These are phyloP conservation scores for Rhombomys opimus DNA, from an alignment of 2,113 vertebrate genomes.

Conservation along the genomic window DNA sequence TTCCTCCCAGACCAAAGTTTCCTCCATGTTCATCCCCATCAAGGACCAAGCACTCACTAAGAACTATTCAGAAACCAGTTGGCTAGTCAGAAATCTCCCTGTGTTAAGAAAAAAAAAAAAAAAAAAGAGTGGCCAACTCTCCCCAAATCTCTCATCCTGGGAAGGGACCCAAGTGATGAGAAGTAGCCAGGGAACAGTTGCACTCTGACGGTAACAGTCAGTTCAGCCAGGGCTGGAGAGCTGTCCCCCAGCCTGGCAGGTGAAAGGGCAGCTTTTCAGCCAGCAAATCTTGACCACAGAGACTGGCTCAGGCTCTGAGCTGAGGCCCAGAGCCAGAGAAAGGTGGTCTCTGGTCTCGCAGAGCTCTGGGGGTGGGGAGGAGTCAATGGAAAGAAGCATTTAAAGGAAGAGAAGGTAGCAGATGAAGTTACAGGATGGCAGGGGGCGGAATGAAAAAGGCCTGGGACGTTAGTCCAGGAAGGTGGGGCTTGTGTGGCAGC, in stretches of 20 bases:
- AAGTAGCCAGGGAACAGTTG: slow-evolving; percentile 36
- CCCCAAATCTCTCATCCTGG: slow-evolving; percentile 30
- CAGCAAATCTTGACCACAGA: not conserved
- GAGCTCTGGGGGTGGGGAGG: not conserved
- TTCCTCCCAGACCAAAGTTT: not conserved
- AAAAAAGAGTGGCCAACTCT: not conserved
- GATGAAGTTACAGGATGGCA: not conserved
- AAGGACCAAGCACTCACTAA: not conserved
- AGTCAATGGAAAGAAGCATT: not conserved
- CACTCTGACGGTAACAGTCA: not conserved
- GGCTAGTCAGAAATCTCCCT: slow-evolving; percentile 19
- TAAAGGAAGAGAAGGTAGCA: not conserved
- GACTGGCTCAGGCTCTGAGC: not conserved
- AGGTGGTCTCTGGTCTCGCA: not conserved
- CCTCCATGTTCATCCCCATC: too few species aligned
- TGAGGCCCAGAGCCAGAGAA: not conserved
- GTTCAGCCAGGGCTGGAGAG: not conserved
- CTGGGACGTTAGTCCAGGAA: not conserved
- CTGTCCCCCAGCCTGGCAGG: not conserved
- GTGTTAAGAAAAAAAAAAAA: not conserved
- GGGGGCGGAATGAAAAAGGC: not conserved
- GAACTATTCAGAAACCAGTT: not conserved
- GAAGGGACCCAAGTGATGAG: not conserved
- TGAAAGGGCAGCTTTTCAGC: not conserved
- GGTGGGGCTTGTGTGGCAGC: not conserved